Evolutionary conservation across 2,888 invertebrate species (phyloP).

Genomic region (Lomographa bimaculata): DNA sequence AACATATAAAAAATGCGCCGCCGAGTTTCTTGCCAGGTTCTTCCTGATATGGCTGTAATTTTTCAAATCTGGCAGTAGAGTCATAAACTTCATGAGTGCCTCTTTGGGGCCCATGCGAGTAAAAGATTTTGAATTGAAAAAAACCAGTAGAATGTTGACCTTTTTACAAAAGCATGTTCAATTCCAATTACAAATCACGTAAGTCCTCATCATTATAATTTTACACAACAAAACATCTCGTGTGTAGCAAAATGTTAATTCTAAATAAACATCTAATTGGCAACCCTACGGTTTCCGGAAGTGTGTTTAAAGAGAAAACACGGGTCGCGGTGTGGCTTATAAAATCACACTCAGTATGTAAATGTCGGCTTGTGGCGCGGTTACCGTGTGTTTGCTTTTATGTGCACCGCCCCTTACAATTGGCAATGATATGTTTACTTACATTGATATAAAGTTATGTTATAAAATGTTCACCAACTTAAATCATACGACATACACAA

Average conservation of each 20-base stretch:
- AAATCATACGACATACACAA: no score
- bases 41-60: no score
- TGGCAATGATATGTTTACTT: conserved; percentile 19
- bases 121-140: no score
- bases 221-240: no score
- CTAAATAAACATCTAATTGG: conserved; percentile 2
- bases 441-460: neutral
- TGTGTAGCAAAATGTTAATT: neutral
- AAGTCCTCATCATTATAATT: neutral
- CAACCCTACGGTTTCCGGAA: conserved; percentile 20
- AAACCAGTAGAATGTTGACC: no score
- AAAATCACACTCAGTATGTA: conserved; percentile 60
- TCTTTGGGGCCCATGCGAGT: no score
- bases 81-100: no score
- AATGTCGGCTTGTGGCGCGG: conserved; percentile 44
- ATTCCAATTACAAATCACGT: neutral
- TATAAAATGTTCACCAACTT: no score
- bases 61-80: no score
- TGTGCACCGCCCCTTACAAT: conserved; percentile 10
- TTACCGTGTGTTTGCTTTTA: conserved; percentile 27
- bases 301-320: conserved; percentile 47
- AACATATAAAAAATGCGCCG: no score
- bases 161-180: no score
- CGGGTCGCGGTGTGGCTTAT: conserved; percentile 44
- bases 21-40: no score